Percentiles rank a stretch among this genome's conserved stretches.
phyloP scores from a whole-genome alignment of 2,797 vertebrate species.

The Silurus lanzhouensis region DNA sequence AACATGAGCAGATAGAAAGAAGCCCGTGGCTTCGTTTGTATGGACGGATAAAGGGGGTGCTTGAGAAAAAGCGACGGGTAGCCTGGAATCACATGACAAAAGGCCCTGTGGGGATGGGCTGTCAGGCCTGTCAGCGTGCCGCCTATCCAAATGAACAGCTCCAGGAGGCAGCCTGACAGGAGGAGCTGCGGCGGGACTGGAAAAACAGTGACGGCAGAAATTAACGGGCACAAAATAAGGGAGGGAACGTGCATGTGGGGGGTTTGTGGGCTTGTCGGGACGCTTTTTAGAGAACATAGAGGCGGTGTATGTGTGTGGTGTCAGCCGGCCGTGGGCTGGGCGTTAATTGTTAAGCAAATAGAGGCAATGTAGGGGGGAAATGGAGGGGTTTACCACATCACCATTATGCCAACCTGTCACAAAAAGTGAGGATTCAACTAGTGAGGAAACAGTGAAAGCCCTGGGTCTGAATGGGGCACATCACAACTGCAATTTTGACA shows the following conservation, averaged over 20 bases:
- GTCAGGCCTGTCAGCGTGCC: conserved; percentile 96
- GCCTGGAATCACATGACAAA: conserved; percentile 83
- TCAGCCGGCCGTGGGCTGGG: conserved; percentile 80
- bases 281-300: conserved; percentile 79
- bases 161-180: conserved; percentile 93
- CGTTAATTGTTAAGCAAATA: conserved; percentile 87
- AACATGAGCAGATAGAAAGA: conserved; percentile 58
- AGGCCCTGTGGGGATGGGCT: conserved; percentile 89
- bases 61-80: conserved; percentile 78
- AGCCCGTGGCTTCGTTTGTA: conserved; percentile 79
- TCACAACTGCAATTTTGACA: conserved; percentile 31
- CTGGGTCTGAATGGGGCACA: conserved; percentile 16
- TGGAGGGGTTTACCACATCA: conserved; percentile 67
- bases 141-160: conserved; percentile 96
- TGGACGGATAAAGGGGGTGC: conserved; percentile 77
- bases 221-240: conserved; percentile 71
- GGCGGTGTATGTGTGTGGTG: conserved; percentile 73
- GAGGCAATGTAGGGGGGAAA: conserved; percentile 63
- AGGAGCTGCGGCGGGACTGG: conserved; percentile 82
- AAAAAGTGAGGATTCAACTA: conserved; percentile 85
- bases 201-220: conserved; percentile 87
- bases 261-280: conserved; percentile 65
- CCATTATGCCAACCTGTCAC: conserved; percentile 78
- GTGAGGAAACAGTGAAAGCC: conserved; percentile 50
- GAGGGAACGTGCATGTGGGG: conserved; percentile 32